phyloP scores from a whole-genome alignment of 2,888 invertebrate genomes.

The Cephus nigrinus region DNA sequence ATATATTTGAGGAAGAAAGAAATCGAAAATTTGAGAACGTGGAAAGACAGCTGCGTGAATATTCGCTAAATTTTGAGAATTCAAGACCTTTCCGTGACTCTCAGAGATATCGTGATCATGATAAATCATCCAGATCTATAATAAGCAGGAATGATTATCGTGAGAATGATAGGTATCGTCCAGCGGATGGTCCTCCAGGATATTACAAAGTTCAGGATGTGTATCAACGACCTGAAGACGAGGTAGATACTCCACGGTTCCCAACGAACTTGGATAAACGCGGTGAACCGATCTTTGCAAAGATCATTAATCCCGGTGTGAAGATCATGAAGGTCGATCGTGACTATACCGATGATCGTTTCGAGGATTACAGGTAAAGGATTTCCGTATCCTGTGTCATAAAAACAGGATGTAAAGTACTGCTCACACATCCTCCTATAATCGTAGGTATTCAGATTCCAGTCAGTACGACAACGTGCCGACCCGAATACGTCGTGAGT shows the following conservation, averaged over 20 bases:
- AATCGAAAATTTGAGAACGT: conserved; percentile 33
- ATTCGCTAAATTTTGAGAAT: conserved; percentile 53
- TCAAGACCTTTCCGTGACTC: conserved; percentile 42
- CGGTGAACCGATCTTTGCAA: conserved; percentile 50
- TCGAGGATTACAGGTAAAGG: conserved; percentile 53
- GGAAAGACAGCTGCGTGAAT: conserved; percentile 51
- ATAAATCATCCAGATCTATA: conserved; percentile 14
- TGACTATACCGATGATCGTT: conserved; percentile 49
- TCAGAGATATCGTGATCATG: conserved; percentile 35
- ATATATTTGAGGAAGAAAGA: conserved; percentile 27
- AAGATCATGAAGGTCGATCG: conserved; percentile 62
- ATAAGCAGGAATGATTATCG: conserved; percentile 19
- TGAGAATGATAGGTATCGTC: conserved; percentile 28
- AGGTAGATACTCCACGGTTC: conserved; percentile 59
- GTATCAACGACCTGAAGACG: conserved; percentile 57
- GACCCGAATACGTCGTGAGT: conserved; percentile 51
- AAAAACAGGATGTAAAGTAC: background rate
- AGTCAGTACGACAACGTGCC: conserved; percentile 65
- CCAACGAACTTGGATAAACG: conserved; percentile 44
- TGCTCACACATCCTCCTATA: background rate
- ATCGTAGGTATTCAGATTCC: conserved; percentile 56
- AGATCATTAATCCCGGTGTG: conserved; percentile 58
- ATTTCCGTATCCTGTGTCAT: background rate
- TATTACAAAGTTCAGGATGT: conserved; percentile 54
- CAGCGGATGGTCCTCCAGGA: conserved; percentile 31